A percentile compares a stretch with the other conserved stretches of the same genome.
phyloP scores from a whole-genome alignment of 2,797 vertebrate genomes.

The Characodon lateralis region DNA sequence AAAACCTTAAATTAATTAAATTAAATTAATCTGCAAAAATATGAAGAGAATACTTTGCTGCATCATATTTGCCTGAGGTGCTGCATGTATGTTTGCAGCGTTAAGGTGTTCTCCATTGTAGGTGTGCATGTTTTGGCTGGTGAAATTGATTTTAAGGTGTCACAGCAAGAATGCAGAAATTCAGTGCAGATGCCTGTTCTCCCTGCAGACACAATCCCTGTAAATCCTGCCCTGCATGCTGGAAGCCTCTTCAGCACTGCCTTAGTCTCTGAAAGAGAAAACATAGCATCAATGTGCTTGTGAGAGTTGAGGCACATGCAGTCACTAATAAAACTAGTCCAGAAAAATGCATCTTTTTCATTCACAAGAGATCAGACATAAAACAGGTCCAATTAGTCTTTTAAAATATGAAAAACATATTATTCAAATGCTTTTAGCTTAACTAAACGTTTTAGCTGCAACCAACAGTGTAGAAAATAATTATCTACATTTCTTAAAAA shows the following conservation, averaged over 20 bases:
- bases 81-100: background rate
- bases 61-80: background rate
- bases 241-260: constrained; percentile 31
- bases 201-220: constrained; percentile 34
- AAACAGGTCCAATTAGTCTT: background rate
- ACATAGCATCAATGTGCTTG: background rate
- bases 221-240: constrained; percentile 31
- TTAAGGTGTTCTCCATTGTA: background rate
- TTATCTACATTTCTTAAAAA: no score
- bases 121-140: background rate
- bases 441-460: no score
- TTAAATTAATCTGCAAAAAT: background rate
- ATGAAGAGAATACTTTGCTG: background rate
- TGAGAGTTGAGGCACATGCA: background rate
- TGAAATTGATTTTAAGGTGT: background rate
- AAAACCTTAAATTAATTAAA: no score
- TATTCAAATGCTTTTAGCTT: background rate
- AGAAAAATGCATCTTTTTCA: background rate
- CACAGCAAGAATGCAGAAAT: constrained; percentile 1
- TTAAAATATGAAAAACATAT: background rate
- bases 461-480: background rate
- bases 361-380: background rate
- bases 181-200: constrained; percentile 36
- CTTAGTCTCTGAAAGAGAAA: background rate
- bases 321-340: background rate